Conservation (phyloP, 2,797 vertebrate species). For the Mycteria americana region DNA sequence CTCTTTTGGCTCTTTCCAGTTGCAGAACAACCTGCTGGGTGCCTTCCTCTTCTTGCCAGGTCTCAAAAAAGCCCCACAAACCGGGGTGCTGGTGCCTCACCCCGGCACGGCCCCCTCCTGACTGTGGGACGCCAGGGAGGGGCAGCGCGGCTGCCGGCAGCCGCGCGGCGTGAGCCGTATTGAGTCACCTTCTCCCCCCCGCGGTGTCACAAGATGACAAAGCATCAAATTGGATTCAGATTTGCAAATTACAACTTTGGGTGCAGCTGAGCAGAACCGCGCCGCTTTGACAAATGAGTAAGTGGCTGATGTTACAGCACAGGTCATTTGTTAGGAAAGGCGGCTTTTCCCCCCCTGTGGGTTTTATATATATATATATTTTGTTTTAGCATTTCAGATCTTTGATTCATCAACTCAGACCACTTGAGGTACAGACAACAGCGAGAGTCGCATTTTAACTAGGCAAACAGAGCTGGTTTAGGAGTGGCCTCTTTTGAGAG, state of each 20-base stretch:
- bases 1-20: not conserved
- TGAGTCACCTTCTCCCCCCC: not conserved
- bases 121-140: rapidly evolving
- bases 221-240: not conserved
- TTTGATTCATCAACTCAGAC: conserved; percentile 65
- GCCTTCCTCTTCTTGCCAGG: not conserved
- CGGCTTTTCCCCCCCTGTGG: not conserved
- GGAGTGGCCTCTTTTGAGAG: conserved; percentile 59
- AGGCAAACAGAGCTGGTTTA: conserved; percentile 38
- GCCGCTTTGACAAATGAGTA: not conserved
- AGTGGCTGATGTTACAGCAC: not conserved
- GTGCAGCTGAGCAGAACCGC: not conserved
- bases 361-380: not conserved
- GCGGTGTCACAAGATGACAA: not conserved
- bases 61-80: not conserved
- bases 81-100: not conserved
- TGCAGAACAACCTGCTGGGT: not conserved
- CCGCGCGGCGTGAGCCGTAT: rapidly evolving
- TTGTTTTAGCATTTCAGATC: not conserved
- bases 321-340: conserved; percentile 8
- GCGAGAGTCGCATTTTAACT: conserved; percentile 60
- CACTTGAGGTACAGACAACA: conserved; percentile 32
- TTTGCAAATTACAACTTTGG: not conserved
- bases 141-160: not conserved
- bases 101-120: not conserved